A percentile compares a stretch with the other conserved stretches of the same genome.
Conservation (phyloP, 2,888 invertebrate genomes). For the Erebia ligea region DNA sequence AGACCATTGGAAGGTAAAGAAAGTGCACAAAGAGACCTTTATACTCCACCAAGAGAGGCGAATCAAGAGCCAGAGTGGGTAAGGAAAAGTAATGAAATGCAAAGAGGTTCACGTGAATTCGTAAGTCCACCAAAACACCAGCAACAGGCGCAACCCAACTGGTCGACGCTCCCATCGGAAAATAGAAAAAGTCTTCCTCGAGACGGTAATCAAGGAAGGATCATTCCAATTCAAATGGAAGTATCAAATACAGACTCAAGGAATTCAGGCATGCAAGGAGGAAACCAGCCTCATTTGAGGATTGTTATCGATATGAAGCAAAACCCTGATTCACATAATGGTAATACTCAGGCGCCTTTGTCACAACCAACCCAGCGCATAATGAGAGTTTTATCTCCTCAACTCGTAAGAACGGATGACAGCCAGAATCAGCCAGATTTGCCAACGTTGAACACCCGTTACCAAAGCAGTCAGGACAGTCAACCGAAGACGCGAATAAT, state of each 20-base stretch:
- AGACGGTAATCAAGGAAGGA: constrained; percentile 68
- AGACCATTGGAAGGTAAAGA: constrained; percentile 68
- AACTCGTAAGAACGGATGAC: constrained; percentile 77
- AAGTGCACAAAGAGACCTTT: constrained; percentile 66
- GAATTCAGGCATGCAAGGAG: constrained; percentile 57
- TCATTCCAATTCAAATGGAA: constrained; percentile 88
- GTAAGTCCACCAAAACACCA: constrained; percentile 74
- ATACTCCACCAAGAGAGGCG: constrained; percentile 69
- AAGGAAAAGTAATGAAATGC: constrained; percentile 71
- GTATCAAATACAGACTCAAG: constrained; percentile 67
- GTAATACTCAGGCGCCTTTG: constrained; percentile 55
- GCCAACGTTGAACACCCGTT: constrained; percentile 66
- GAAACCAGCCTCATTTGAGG: constrained; percentile 69
- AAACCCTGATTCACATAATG: constrained; percentile 55
- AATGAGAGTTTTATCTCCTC: constrained; percentile 78
- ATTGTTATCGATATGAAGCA: constrained; percentile 77
- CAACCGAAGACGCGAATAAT: constrained; percentile 83
- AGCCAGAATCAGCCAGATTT: constrained; percentile 63
- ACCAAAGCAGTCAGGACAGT: constrained; percentile 60
- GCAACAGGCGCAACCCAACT: constrained; percentile 69
- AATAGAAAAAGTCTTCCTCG: constrained; percentile 74
- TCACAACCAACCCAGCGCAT: constrained; percentile 80
- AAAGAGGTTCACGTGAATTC: constrained; percentile 66
- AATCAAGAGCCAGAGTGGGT: constrained; percentile 77
- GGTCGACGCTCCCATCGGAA: constrained; percentile 76